These are phyloP conservation scores for Tenodera sinensis DNA, from an alignment of 2,888 invertebrate genomes.

Conservation along the genomic window DNA sequence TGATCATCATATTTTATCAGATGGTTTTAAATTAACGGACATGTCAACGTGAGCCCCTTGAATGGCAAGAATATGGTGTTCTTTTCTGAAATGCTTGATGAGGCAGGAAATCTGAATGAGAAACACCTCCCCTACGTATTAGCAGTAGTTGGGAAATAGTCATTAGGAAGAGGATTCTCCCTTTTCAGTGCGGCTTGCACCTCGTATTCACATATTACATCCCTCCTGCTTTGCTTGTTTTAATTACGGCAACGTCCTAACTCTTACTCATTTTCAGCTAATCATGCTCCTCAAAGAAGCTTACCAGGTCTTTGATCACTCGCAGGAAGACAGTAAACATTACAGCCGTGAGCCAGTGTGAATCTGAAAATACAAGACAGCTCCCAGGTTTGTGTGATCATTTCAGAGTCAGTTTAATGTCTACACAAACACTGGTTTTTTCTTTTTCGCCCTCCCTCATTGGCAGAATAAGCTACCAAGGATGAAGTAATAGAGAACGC, in stretches of 20 bases:
- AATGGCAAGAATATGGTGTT: no score
- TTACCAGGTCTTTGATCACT: neutral
- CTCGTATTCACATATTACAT: neutral
- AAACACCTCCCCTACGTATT: neutral
- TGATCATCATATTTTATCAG: no score
- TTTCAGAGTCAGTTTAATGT: no score
- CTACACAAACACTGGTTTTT: no score
- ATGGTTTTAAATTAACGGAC: no score
- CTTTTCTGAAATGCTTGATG: neutral
- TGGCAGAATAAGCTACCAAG: no score
- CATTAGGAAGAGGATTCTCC: neutral
- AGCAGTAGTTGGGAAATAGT: neutral
- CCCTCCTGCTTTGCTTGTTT: neutral
- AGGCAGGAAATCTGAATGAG: neutral
- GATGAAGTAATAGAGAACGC: no score
- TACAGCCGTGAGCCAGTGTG: neutral
- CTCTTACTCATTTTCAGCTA: neutral
- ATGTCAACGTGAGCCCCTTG: no score
- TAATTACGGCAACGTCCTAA: neutral
- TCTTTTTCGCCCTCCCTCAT: no score
- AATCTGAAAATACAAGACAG: neutral
- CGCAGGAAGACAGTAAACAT: neutral
- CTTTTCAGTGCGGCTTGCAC: neutral
- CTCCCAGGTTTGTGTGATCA: neutral
- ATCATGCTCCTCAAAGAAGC: neutral